Base-by-base conservation (phyloP, 1,140 invertebrate genomes). In the Drosophila auraria region DNA sequence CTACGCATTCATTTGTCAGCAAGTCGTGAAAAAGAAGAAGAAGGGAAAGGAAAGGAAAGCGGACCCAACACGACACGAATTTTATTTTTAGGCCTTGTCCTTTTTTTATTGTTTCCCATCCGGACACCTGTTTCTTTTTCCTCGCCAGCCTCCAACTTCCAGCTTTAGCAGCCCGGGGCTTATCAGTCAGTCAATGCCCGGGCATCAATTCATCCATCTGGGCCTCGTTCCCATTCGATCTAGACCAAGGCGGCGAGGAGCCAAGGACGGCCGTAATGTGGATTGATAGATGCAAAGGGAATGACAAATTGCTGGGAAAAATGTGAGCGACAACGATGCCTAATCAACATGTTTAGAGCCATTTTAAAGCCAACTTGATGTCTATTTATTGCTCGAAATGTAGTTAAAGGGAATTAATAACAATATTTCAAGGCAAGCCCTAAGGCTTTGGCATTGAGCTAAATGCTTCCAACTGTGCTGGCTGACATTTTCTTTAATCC, bases 1-100 rank as follows among this genome's bases (percentile, higher is more conserved):
- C 80, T 83, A 87, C 84, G 84, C 84, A 78, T 87, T 87, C 86
- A 89, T 89, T 87, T 87, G 84, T 89, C 84, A 89, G 84, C 84
- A 89, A 84, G 84, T 89, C 84, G 84, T 87, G n/a, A 87, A 87
- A 89, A 56, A 23, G 3, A 36, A 2, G 2, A 30, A 7, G 2
- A 30, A 7, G 7, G 3, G 2, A 9, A 20, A 14, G 6, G 17
- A 14, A 15, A 83, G 83, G 77, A 77, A 61, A 57, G 63, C 50
- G 59, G 63, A 27, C 45, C 45, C n/a, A 50, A 87, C 77, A 87
- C 62, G 80, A 74, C 73, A 74, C 73, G 80, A 73, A 64, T 83
- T 89, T 80, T 89, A 87, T 87, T 78, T 78, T 60, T 56, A 68
- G 73, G 75, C 42, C 44, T 17, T 78, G 57, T 77, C 53, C 64